Base-by-base conservation (phyloP, 2,113 vertebrate genomes). In the Heliornis fulica region DNA sequence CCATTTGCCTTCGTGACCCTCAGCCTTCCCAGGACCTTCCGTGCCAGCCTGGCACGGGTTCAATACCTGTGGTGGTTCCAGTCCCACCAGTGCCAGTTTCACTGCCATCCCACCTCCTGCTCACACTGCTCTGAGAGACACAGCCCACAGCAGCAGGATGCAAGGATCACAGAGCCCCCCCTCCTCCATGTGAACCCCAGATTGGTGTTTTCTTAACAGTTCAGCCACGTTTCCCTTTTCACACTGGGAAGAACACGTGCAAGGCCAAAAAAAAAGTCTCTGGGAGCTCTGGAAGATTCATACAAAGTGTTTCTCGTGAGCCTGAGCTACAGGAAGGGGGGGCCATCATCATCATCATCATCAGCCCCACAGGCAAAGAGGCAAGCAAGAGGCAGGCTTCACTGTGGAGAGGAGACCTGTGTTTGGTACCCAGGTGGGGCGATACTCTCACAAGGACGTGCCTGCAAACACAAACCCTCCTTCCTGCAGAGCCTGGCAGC, bases 91-190 rank as follows among this genome's bases (percentile, higher is more conserved):
- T 15, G 5, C 11, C 13, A 34, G 32, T 15, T 25, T 31, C 46
- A 20, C 16, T 1, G 7, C 4, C 3, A 1, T 16, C 50, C 13
- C 23, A 32, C 3, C 43, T 36, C 63, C 12, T 2, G 1, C 45
- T 45, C 53, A 11, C 11, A 2, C 18, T 7, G 40, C 34, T 50
- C 70, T 3, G 7, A 48, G 40, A 17, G 40, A 26, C 7, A 3
- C 8, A 0, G 26, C 11, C 1, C 0, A 15, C 74, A 40, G 60
- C 18, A 16, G 38, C 7, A n/a, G n/a, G n/a, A n/a, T n/a, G n/a
- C n/a, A n/a, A n/a, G n/a, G n/a, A n/a, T n/a, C n/a, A n/a, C n/a
- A n/a, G n/a, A n/a, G n/a, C n/a, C n/a, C n/a, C n/a, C n/a, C n/a
- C n/a, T n/a, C n/a, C n/a, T n/a, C n/a, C n/a, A n/a, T n/a, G n/a